Conservation (phyloP, 2,888 invertebrate genomes). For the Uloborus plumipes region DNA sequence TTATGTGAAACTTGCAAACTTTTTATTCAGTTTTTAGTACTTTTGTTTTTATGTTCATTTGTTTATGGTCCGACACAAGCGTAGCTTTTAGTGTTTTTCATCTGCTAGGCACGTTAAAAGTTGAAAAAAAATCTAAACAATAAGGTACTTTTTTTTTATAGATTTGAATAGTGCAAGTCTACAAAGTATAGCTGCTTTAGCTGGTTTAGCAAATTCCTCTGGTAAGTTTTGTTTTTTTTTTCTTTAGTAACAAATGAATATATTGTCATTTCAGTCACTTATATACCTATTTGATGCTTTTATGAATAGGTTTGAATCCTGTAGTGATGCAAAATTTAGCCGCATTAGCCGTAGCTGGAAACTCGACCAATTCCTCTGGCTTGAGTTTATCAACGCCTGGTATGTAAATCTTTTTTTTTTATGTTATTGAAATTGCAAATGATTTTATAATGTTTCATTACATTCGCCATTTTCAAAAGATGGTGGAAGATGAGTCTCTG, state of each 20-base stretch:
- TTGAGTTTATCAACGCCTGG: constrained; percentile 74
- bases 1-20: too few relatives aligned
- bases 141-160: constrained; percentile 21
- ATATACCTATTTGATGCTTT: constrained; percentile 3
- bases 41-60: too few relatives aligned
- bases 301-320: constrained; percentile 73
- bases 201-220: constrained; percentile 73
- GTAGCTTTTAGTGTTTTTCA: too few relatives aligned
- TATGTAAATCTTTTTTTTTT: constrained; percentile 67
- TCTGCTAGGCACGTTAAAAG: too few relatives aligned
- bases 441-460: too few relatives aligned
- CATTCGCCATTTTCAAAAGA: too few relatives aligned
- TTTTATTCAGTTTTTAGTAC: too few relatives aligned
- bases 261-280: background rate
- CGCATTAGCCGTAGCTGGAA: constrained; percentile 86
- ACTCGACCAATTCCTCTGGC: constrained; percentile 73
- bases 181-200: constrained; percentile 79
- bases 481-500: too few relatives aligned
- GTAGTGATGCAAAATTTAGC: constrained; percentile 93
- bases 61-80: too few relatives aligned
- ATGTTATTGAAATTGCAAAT: too few relatives aligned
- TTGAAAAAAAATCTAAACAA: background rate
- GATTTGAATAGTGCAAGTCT: constrained; percentile 74
- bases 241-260: background rate
- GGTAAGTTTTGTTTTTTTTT: constrained; percentile 68